Percentiles rank a stretch among this genome's conserved stretches.
phyloP scores from a whole-genome alignment of 2,113 vertebrate genomes.

The Odocoileus hemionus region DNA sequence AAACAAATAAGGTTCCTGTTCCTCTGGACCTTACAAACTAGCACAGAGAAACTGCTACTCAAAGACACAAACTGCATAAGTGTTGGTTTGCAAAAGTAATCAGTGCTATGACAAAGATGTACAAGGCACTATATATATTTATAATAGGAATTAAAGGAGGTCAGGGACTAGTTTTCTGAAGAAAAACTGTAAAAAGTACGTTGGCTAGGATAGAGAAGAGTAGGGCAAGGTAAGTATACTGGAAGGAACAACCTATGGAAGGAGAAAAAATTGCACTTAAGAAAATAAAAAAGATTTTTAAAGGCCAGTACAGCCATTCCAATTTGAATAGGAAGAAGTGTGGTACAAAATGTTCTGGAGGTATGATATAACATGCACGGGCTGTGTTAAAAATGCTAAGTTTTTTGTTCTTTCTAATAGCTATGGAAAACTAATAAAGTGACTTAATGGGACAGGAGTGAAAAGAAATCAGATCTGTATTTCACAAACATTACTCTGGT shows the following conservation, averaged over 20 bases:
- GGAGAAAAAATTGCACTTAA: neutral
- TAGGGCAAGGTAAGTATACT: neutral
- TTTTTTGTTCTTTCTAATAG: neutral
- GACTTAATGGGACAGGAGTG: neutral
- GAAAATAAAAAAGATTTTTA: neutral
- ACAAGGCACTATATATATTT: neutral
- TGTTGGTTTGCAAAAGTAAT: neutral
- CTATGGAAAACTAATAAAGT: neutral
- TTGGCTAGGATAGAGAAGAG: neutral
- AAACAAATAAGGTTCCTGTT: neutral
- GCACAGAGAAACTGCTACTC: neutral
- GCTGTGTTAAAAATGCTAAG: neutral
- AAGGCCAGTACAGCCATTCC: neutral
- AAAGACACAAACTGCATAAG: neutral
- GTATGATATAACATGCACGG: neutral
- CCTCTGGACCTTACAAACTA: neutral
- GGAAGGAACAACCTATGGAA: neutral
- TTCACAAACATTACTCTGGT: neutral
- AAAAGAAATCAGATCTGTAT: neutral
- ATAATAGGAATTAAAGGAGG: neutral
- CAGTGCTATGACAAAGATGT: neutral
- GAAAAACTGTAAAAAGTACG: neutral
- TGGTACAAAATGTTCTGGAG: neutral
- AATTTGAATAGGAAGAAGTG: neutral
- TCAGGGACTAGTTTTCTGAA: neutral